Evolutionary conservation across 1,140 invertebrate species (phyloP), one percentile per base, ranked within the genome.

Genomic region (Lepidostoma basale): DNA sequence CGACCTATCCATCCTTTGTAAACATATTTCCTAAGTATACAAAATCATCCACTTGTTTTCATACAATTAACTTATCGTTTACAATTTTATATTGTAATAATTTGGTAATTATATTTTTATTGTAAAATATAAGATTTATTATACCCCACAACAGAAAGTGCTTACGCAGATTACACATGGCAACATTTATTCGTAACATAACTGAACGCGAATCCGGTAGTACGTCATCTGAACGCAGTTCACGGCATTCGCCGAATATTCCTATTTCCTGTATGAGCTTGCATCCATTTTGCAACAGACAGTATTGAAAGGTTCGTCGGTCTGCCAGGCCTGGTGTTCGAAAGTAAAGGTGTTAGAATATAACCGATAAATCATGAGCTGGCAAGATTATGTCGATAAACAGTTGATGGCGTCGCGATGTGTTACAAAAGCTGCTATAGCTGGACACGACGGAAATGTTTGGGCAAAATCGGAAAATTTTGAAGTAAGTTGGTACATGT

Each of bases 341-440:
- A 59, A 59, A 67, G 64, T 67, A 45, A 40, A 67, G 56, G 64
- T 60, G 64, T 67, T 67, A 49, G 64, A 67, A 66, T 39, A 59
- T 66, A 49, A 67, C 64, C 54, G 39, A 59, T 60, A 45, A 62
- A 73, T 68, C 79, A 97, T 96, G 94, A 96, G 93, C 89, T 97
- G 95, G 95, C 94, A 97, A 91, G 93, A 95, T 90, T 97, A 97
- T 87, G 93, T 97, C 81, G 94, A 96, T 86, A 96, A 95, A 88
- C 94, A 97, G 86, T 90, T 97, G 85, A 87, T 96, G 84, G 93
- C 93, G 77, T 94, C 93, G 77, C 90, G 89, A 83, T 95, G 92
- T 89, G 92, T 95, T 75, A 92, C 89, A 82, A 94, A 94, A 88
- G 94, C 94, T 74, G 93, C 92, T 74, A 97, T 97, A 81, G 93